Evolutionary conservation across 1,140 invertebrate species (phyloP).

Genomic region (Orchesella cincta): DNA sequence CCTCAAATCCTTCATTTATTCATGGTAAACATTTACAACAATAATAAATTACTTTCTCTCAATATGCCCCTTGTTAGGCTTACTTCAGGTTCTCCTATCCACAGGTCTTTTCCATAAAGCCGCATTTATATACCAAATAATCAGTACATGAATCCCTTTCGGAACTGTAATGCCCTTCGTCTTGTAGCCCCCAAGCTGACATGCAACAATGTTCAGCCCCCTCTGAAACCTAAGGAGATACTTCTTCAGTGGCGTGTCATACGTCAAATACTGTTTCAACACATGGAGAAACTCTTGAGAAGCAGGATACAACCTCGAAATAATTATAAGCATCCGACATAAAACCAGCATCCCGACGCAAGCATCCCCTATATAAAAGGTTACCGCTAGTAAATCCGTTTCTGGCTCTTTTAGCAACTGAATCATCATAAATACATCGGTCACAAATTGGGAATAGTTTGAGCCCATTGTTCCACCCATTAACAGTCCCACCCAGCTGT

Average conservation of each 20-base stretch:
- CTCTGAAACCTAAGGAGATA: constrained; percentile 28
- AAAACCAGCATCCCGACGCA: constrained; percentile 34
- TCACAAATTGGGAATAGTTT: constrained; percentile 30
- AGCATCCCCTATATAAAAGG: constrained; percentile 33
- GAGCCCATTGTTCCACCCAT: constrained; percentile 21
- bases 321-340: constrained; percentile 34
- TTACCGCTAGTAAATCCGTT: constrained; percentile 27
- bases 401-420: constrained; percentile 21
- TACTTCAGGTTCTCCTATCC: constrained; percentile 14
- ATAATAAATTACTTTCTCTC: no score
- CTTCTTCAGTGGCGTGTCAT: constrained; percentile 1
- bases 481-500: constrained; percentile 12
- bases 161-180: constrained; percentile 33
- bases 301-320: constrained; percentile 21
- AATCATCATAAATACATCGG: constrained; percentile 39
- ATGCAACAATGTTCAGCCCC: constrained; percentile 10
- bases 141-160: constrained; percentile 13
- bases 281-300: constrained; percentile 33
- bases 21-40: no score
- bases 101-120: constrained; percentile 26
- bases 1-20: no score
- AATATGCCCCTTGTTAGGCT: no score
- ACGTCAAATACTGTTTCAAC: constrained; percentile 27
- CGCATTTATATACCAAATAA: constrained; percentile 20
- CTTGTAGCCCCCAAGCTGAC: constrained; percentile 30